These are phyloP conservation scores for Cylas formicarius DNA, from an alignment of 1,140 invertebrate species.

Conservation along the genomic window DNA sequence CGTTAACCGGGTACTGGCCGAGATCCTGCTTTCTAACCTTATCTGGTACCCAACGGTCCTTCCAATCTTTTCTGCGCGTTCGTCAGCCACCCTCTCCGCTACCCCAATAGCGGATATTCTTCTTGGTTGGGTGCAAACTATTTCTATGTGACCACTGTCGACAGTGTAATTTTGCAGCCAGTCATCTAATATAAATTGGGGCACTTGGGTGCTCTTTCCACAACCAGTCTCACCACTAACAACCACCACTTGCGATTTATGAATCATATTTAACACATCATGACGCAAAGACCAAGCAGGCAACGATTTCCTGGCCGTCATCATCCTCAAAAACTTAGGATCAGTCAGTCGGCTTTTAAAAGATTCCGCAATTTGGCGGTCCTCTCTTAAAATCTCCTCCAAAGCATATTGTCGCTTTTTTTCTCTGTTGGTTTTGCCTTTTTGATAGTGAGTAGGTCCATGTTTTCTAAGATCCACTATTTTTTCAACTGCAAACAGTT, in stretches of 20 bases:
- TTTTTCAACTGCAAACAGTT: conserved; percentile 35
- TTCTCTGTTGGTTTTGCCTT: conserved; percentile 46
- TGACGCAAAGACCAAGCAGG: conserved; percentile 60
- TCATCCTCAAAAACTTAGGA: conserved; percentile 56
- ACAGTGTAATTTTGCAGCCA: conserved; percentile 50
- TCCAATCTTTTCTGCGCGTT: conserved; percentile 75
- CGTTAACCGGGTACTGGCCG: conserved; percentile 66
- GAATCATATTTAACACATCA: conserved; percentile 57
- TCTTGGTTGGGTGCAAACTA: conserved; percentile 88
- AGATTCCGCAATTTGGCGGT: conserved; percentile 51
- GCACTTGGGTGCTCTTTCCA: conserved; percentile 86
- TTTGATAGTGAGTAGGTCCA: conserved; percentile 52
- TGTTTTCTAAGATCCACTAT: conserved; percentile 34
- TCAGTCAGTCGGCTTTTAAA: conserved; percentile 53
- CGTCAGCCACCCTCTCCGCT: conserved; percentile 82
- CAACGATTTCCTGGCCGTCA: conserved; percentile 52
- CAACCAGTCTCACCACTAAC: conserved; percentile 84
- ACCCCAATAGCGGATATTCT: conserved; percentile 88
- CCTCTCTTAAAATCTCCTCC: conserved; percentile 50
- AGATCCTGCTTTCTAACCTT: conserved; percentile 69
- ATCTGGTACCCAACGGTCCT: conserved; percentile 80
- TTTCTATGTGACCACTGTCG: conserved; percentile 56
- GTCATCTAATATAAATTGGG: conserved; percentile 84
- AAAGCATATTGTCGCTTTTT: conserved; percentile 45
- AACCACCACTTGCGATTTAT: conserved; percentile 61